phyloP scores from a whole-genome alignment of 2,797 vertebrate species.

The Sebastes hopkinsi region DNA sequence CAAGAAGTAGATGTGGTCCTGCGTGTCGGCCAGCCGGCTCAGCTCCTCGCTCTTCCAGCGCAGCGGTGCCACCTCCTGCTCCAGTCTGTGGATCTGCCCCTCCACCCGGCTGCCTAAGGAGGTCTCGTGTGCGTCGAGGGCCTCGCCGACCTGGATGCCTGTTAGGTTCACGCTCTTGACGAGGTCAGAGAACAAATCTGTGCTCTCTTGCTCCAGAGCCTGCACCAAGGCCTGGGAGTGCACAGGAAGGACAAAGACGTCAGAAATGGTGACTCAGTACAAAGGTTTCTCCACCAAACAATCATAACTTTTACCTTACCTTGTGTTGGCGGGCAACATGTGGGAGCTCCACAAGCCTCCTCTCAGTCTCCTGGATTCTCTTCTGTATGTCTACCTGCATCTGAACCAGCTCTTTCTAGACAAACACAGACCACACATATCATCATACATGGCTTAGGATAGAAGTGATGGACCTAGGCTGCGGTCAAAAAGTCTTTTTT shows the following conservation, averaged over 20 bases:
- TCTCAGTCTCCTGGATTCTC: slow-evolving; percentile 58
- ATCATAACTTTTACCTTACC: slow-evolving; percentile 17
- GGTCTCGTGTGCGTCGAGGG: slow-evolving; percentile 67
- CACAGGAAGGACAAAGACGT: neutral
- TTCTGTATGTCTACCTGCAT: slow-evolving; percentile 65
- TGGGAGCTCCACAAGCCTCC: slow-evolving; percentile 56
- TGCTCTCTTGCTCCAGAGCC: slow-evolving; percentile 70
- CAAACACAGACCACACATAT: slow-evolving; percentile 9
- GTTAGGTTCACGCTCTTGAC: slow-evolving; percentile 59
- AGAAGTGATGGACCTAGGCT: too few species aligned
- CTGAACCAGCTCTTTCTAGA: slow-evolving; percentile 67
- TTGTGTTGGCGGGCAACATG: slow-evolving; percentile 63
- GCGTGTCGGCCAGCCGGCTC: slow-evolving; percentile 57
- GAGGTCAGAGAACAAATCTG: slow-evolving; percentile 67
- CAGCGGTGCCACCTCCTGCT: slow-evolving; percentile 76
- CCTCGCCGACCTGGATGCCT: slow-evolving; percentile 61
- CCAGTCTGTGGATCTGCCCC: slow-evolving; percentile 65
- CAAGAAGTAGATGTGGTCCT: slow-evolving; percentile 77
- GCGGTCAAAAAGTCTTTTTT: too few species aligned
- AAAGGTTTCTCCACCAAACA: neutral
- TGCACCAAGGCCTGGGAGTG: slow-evolving; percentile 70
- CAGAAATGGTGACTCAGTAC: neutral
- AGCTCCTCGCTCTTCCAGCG: slow-evolving; percentile 72
- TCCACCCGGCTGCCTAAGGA: slow-evolving; percentile 62
- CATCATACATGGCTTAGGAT: neutral